phyloP scores from a whole-genome alignment of 2,888 invertebrate species.

The Sphaeridia pumilis region DNA sequence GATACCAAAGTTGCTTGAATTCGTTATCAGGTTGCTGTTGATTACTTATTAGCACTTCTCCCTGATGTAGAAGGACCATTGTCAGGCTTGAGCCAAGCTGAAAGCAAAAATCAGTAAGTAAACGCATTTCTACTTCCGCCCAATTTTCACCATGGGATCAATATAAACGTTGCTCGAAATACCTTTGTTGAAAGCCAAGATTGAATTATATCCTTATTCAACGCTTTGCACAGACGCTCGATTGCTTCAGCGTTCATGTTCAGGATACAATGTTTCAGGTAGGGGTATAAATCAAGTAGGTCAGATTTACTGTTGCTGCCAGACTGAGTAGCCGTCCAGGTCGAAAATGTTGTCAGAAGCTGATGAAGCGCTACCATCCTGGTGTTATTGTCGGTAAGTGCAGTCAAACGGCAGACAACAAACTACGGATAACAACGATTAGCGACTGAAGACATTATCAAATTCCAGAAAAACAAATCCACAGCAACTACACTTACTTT shows the following conservation, averaged over 20 bases:
- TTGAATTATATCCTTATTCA: slow-evolving; percentile 7
- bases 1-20: slow-evolving; percentile 9
- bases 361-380: slow-evolving; percentile 22
- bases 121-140: neutral
- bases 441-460: neutral
- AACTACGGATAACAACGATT: slow-evolving; percentile 19
- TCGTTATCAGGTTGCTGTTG: slow-evolving; percentile 7
- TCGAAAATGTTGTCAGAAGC: slow-evolving; percentile 22
- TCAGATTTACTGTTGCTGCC: neutral
- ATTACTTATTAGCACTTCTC: slow-evolving; percentile 11
- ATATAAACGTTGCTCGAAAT: slow-evolving; percentile 1
- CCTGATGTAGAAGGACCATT: slow-evolving; percentile 13
- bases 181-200: slow-evolving; percentile 11
- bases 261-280: slow-evolving; percentile 12
- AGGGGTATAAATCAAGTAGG: slow-evolving; percentile 9
- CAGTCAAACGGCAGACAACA: slow-evolving; percentile 30
- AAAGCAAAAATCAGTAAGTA: slow-evolving; percentile 1
- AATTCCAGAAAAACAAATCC: neutral
- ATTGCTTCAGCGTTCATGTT: slow-evolving; percentile 5
- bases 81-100: slow-evolving; percentile 13
- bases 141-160: neutral
- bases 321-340: slow-evolving; percentile 17
- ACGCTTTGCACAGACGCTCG: slow-evolving; percentile 1
- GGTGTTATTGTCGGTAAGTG: slow-evolving; percentile 25
- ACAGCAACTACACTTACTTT: slow-evolving; percentile 47